These are phyloP conservation scores for Tenthredo notha DNA, from an alignment of 2,888 invertebrate species.

Conservation along the genomic window DNA sequence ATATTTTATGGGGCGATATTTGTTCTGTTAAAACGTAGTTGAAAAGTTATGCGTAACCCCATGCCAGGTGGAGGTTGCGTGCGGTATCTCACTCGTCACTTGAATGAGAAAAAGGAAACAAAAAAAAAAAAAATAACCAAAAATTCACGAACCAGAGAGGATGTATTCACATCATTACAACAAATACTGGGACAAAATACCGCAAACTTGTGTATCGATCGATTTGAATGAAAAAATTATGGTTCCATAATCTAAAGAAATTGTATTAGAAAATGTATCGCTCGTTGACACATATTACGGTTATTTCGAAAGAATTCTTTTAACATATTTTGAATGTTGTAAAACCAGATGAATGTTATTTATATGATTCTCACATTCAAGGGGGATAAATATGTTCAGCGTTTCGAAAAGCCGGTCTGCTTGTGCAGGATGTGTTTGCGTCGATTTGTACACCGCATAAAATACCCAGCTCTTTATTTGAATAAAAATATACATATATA, in stretches of 20 bases:
- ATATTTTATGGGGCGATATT: conserved; percentile 1
- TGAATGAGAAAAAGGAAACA: not conserved
- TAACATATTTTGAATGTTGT: not conserved
- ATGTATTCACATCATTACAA: not conserved
- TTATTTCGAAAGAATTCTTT: not conserved
- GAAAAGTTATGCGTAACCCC: not conserved
- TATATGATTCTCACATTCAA: not conserved
- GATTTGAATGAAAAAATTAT: not conserved
- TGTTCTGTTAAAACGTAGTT: conserved; percentile 2
- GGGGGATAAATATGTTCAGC: conserved; percentile 6
- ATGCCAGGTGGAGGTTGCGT: not conserved
- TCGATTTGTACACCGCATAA: not conserved
- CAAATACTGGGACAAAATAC: not conserved
- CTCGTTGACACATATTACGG: not conserved
- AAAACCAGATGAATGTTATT: not conserved
- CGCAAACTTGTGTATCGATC: not conserved
- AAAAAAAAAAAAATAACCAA: not conserved
- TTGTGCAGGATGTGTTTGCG: conserved; percentile 3
- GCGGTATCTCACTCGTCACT: not conserved
- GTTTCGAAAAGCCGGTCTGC: not conserved
- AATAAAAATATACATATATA: not conserved
- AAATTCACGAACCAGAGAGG: not conserved
- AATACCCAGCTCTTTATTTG: not conserved
- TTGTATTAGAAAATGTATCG: not conserved
- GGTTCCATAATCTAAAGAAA: not conserved